Base-by-base conservation (phyloP, 2,797 vertebrate species). In the Gadopsis bispinosus region DNA sequence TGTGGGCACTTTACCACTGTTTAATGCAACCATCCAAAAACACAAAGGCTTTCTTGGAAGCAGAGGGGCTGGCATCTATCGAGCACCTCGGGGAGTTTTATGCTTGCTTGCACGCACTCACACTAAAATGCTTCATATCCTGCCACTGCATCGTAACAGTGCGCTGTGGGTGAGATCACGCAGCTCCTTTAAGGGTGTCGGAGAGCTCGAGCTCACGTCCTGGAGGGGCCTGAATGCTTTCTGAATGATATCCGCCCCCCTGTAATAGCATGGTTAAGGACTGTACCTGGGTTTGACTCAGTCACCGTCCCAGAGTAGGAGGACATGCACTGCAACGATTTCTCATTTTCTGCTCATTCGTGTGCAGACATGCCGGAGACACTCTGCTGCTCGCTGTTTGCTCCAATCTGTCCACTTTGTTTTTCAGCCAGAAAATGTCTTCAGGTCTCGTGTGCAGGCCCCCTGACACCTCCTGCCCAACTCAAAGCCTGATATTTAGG, bases 401-500 rank as follows among this genome's bases (percentile, higher is more conserved):
- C 80, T 45, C 20, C 66, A 39, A 66, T 64, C 77, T 80, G 73
- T 88, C 83, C 77, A 69, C 77, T 71, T 41, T 76, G 65, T 62
- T 87, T 87, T 73, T 55, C 61, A 66, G 47, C 56, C 70, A 33
- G 12, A 58, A 81, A 77, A 78, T 76, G 0, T 19, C 74, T 76
- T 74, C 58, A 31, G 33, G 47, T 58, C 58, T 73, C 22, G 26
- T 75, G 80, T 64, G 62, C 50, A 12, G 31, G 17, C 58, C 78
- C 72, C 66, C 74, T 51, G 55, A 90, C 88, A 91, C 87, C 89
- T 90, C 67, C 47, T 47, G 81, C 37, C 79, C 82, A 51, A 88
- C 88, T 90, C 87, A 29, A 67, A 80, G 56, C 11, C 5, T 4
- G 12, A 39, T 51, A 56, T 72, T 67, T 11, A 31, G 20, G 29